A percentile compares a stretch with the other conserved stretches of the same genome.
Conservation (phyloP, 2,888 invertebrate species). For the Omphaloscelis lunosa region DNA sequence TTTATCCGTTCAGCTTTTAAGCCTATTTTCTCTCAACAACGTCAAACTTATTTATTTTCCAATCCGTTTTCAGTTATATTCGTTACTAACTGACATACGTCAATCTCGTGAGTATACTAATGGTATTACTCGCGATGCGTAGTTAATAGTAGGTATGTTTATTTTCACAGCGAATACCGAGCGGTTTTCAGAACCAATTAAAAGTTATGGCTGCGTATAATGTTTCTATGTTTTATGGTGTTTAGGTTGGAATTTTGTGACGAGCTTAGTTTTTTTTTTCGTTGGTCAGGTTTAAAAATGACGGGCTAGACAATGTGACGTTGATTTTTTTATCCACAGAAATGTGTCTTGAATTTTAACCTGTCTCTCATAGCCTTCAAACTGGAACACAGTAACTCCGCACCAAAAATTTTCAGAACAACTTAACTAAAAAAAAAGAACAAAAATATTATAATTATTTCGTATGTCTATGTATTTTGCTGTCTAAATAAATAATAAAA, state of each 20-base stretch:
- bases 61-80: neutral
- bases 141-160: neutral
- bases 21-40: neutral
- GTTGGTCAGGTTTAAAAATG: no score
- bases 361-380: no score
- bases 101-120: slow-evolving; percentile 5
- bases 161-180: neutral
- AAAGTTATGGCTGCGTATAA: neutral
- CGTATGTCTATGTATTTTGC: no score
- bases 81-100: neutral
- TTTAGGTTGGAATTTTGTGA: neutral
- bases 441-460: no score
- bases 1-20: neutral
- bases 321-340: no score
- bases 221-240: neutral
- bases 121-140: slow-evolving; percentile 7
- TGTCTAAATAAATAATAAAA: no score
- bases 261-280: no score
- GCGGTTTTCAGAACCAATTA: neutral
- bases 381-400: no score
- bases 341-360: no score
- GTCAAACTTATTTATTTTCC: slow-evolving; percentile 9
- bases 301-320: no score
- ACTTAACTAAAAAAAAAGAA: neutral
- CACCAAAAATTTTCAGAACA: no score